Base-by-base conservation (phyloP, 2,797 vertebrate species). In the Fistularia tabacaria region DNA sequence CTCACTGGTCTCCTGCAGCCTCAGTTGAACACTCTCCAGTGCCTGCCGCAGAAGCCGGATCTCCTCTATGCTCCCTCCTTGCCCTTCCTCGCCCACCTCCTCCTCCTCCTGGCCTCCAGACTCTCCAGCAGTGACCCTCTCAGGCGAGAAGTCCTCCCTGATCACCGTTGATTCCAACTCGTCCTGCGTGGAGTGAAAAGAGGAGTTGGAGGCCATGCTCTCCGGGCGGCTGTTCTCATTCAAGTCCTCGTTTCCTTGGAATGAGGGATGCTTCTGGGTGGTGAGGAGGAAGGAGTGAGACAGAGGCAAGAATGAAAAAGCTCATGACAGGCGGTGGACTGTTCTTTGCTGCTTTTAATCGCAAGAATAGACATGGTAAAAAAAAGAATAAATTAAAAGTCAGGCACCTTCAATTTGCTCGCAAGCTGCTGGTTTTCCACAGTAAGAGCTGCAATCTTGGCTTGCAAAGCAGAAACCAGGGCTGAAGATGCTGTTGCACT, bases 371-470 rank as follows among this genome's bases (percentile, higher is more conserved):
- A 25, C 38, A 59, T 8, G 9, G 14, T 39, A 61, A 36, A 56
- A 64, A n/a, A 38, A 36, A 51, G 8, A 59, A 36, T 63, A 25
- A 46, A 46, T 25, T 25, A 3, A 45, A 42, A 1, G 10, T 14
- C 36, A 12, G 66, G 62, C 68, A 98, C 97, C 93, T 95, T 94
- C 40, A 95, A 82, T 84, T 93, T 95, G 63, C 92, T 89, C 63
- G 92, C 88, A 40, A 98, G 88, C 62, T 96, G 93, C 80, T 96
- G 95, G 81, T 98, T 98, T 82, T 96, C 93, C 78, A 94, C 59
- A 14, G 93, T 94, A 13, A 98, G 92, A 67, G 93, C 91, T 36
- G 89, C 87, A 57, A 98, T 92, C 87, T 93, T 95, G 71, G 93
- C 90, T 91, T 98, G 94, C 65, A 98, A 87, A 44, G 91, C 64